Evolutionary conservation across 2,113 vertebrate genomes (phyloP).

Genomic region (Chloebia gouldiae): DNA sequence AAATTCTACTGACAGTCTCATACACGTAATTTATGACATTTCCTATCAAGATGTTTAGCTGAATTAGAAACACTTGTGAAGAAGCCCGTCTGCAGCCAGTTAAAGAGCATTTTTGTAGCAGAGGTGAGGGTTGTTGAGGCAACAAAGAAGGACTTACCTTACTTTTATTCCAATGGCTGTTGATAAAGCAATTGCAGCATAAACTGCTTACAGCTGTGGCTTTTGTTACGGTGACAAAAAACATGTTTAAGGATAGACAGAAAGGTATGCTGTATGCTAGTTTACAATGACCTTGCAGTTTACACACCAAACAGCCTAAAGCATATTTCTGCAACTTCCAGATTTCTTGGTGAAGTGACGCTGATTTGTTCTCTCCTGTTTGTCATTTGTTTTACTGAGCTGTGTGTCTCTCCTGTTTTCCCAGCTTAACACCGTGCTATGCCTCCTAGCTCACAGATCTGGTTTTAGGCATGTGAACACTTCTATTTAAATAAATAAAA

Average conservation of each 20-base stretch:
- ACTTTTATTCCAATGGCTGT: conserved; percentile 52
- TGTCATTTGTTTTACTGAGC: neutral
- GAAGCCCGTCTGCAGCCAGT: conserved; percentile 43
- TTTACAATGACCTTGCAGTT: conserved; percentile 44
- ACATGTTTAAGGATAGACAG: conserved; percentile 71
- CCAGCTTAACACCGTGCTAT: neutral
- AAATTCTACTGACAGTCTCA: conserved; percentile 72
- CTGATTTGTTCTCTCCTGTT: neutral
- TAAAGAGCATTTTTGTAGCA: conserved; percentile 63
- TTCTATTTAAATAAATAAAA: neutral
- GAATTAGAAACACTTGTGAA: conserved; percentile 79
- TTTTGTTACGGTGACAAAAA: conserved; percentile 65
- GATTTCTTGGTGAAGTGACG: neutral
- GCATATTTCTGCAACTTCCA: conserved; percentile 46
- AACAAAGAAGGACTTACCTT: conserved; percentile 18
- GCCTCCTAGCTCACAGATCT: neutral
- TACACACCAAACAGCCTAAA: conserved; percentile 55
- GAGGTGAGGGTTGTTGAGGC: neutral
- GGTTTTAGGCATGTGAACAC: neutral
- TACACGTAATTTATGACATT: conserved; percentile 75
- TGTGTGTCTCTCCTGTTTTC: neutral
- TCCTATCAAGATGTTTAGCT: conserved; percentile 76
- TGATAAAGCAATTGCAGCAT: conserved; percentile 68
- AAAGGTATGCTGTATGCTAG: conserved; percentile 30
- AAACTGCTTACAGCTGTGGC: conserved; percentile 67